Base-by-base conservation (phyloP, 1,140 invertebrate genomes). In the Leptinotarsa texana region DNA sequence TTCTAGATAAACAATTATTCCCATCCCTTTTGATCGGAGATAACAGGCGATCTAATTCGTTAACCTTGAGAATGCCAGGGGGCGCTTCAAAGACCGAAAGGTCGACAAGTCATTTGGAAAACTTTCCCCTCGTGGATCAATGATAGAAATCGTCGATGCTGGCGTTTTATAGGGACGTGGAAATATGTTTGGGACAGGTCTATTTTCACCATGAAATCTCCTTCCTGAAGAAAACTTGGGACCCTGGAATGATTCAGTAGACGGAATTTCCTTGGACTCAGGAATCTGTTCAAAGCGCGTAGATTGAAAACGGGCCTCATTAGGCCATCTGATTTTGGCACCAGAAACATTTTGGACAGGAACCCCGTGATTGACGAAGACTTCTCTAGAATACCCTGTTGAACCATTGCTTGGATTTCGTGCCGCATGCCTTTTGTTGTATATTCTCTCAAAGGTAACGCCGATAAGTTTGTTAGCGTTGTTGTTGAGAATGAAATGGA, bases 71-170 rank as follows among this genome's bases (percentile, higher is more conserved):
- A 84, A 84, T 0, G 75, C 69, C 6, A 78, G 3, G 79, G 79
- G 18, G 78, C 79, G 13, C 69, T 78, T 13, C 80, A 69, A 24
- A 83, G 70, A 15, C 80, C 81, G 62, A 83, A 82, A 0, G 81
- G 78, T 73, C 83, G 76, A 71, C 83, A 84, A 0, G 79, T 83
- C 79, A 84, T 82, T 69, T 84, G 72, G 5, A 77, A 47, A 2
- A 83, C 11, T 62, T 17, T 22, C 11, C 66, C 68, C 22, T 67
- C 61, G 66, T 71, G 73, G 2, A 57, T 48, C 13, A 82, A 24
- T 33, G 66, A 72, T 3, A 78, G 69, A 66, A 74, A 81, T 69
- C 77, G 80, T 8, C 74, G 77, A 73, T 82, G 82, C 33, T 63
- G 33, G 2, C 13, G 4, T 62, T 70, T 74, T 47, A 75, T 65